A percentile compares a stretch with the other conserved stretches of the same genome.
phyloP scores from a whole-genome alignment of 1,140 invertebrate genomes.

The Pseudoatta argentina region DNA sequence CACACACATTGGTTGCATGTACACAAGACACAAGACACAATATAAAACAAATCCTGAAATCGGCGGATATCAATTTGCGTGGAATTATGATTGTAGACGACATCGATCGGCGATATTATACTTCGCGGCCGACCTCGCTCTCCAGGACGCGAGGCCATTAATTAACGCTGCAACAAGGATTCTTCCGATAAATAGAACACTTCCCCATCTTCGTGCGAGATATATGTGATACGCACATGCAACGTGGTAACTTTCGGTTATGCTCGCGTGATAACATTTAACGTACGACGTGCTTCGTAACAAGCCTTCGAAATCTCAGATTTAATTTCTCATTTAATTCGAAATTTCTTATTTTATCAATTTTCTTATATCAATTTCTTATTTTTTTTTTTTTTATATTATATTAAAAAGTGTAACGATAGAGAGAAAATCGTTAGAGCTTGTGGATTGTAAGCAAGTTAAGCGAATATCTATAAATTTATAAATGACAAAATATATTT shows the following conservation, averaged over 20 bases:
- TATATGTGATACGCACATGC: slow-evolving; percentile 26
- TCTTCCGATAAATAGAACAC: slow-evolving; percentile 28
- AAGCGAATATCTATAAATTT: background rate
- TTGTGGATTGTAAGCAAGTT: background rate
- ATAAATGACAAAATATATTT: background rate
- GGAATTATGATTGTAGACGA: slow-evolving; percentile 26
- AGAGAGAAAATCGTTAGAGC: background rate
- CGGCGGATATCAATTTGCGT: slow-evolving; percentile 48
- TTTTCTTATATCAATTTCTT: background rate
- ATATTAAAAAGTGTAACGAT: background rate
- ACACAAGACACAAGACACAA: slow-evolving; percentile 20
- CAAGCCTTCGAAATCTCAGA: background rate
- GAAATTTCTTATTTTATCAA: background rate
- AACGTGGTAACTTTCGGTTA: slow-evolving; percentile 3
- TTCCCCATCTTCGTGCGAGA: slow-evolving; percentile 4
- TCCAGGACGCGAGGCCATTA: slow-evolving; percentile 5
- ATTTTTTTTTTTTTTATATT: background rate
- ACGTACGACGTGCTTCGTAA: background rate
- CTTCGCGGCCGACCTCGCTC: slow-evolving; percentile 5
- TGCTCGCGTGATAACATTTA: background rate
- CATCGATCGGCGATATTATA: slow-evolving; percentile 32
- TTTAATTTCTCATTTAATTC: background rate
- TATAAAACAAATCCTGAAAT: slow-evolving; percentile 36
- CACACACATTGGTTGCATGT: slow-evolving; percentile 16
- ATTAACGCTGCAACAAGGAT: slow-evolving; percentile 24